Percentiles rank a stretch among this genome's conserved stretches.
phyloP scores from a whole-genome alignment of 2,888 invertebrate genomes.

The Stenodema calcarata region DNA sequence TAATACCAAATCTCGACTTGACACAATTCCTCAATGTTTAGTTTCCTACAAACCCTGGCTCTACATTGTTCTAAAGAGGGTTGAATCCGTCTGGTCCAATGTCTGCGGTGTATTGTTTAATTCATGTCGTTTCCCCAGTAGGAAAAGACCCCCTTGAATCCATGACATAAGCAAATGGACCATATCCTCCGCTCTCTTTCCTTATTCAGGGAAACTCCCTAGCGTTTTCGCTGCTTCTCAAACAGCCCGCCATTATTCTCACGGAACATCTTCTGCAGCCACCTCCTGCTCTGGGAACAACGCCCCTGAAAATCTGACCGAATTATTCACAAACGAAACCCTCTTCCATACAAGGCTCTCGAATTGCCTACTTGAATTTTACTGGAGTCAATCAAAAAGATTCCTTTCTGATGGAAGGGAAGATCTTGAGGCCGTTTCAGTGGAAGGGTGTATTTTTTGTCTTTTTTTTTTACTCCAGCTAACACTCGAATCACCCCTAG shows the following conservation, averaged over 20 bases:
- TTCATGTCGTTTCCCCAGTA: constrained; percentile 18
- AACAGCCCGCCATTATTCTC: constrained; percentile 47
- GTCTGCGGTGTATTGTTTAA: constrained; percentile 43
- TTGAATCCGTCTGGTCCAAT: not conserved
- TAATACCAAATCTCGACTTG: no score
- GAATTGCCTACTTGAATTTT: constrained; percentile 39
- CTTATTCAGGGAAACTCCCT: constrained; percentile 45
- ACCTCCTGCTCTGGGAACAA: constrained; percentile 3
- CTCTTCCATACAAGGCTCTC: not conserved
- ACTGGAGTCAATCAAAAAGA: constrained; percentile 43
- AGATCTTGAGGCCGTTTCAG: not conserved
- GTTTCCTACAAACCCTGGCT: not conserved
- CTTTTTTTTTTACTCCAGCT: no score
- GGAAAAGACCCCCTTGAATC: constrained; percentile 33
- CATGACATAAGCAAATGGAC: constrained; percentile 47
- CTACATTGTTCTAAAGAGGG: not conserved
- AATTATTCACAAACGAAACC: constrained; percentile 34
- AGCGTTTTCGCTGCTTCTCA: constrained; percentile 43
- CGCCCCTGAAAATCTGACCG: constrained; percentile 27
- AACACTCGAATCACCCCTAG: no score
- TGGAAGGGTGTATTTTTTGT: no score
- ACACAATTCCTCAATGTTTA: no score
- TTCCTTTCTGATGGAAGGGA: constrained; percentile 3
- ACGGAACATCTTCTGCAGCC: constrained; percentile 5
- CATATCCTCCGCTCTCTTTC: constrained; percentile 43